These are phyloP conservation scores for Plebejus anna DNA, from an alignment of 2,888 invertebrate genomes.

Conservation along the genomic window DNA sequence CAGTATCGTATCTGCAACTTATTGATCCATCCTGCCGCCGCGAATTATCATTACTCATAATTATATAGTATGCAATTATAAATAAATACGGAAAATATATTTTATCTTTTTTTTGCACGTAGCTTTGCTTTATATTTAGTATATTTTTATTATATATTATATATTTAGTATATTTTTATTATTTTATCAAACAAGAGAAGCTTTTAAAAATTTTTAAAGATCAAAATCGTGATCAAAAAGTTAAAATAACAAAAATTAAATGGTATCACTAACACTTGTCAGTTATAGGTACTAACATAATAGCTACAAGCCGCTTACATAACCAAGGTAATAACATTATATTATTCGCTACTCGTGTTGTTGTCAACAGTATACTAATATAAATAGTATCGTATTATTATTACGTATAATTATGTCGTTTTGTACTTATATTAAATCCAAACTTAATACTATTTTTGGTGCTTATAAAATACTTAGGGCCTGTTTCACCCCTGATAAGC, in stretches of 20 bases:
- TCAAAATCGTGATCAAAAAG: no score
- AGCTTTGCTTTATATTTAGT: not conserved
- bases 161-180: no score
- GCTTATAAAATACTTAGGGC: no score
- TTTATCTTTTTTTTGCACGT: not conserved
- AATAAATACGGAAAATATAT: not conserved
- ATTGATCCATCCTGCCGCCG: not conserved
- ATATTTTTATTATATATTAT: no score
- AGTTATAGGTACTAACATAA: not conserved
- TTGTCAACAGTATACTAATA: slow-evolving; percentile 5
- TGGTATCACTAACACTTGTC: not conserved
- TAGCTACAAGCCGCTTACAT: not conserved
- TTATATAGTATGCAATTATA: not conserved
- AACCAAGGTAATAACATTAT: slow-evolving; percentile 9
- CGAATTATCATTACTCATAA: not conserved
- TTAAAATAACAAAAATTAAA: not conserved
- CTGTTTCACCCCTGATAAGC: no score
- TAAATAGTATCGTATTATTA: not conserved
- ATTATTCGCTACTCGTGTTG: not conserved
- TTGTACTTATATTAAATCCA: not conserved
- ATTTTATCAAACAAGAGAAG: not conserved
- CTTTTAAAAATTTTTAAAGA: no score
- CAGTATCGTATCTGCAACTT: not conserved
- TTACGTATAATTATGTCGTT: not conserved
- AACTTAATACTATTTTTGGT: no score